phyloP scores from a whole-genome alignment of 1,140 invertebrate genomes.

The Cyrtorhinus lividipennis region DNA sequence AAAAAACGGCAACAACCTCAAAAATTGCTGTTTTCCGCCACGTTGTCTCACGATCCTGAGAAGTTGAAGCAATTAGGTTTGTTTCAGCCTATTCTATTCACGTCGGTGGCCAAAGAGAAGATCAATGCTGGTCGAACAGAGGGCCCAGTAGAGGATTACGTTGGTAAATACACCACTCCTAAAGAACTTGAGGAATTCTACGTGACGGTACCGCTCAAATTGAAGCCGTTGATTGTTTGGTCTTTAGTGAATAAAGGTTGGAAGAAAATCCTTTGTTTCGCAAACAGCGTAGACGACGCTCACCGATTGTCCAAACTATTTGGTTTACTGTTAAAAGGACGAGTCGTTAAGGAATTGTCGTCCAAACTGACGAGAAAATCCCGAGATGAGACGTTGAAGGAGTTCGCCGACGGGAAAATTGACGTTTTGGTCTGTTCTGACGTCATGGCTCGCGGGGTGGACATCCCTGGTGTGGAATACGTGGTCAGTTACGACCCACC shows the following conservation, averaged over 20 bases:
- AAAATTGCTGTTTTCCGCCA: slow-evolving; percentile 91
- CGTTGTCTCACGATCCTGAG: slow-evolving; percentile 89
- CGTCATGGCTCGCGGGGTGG: slow-evolving; percentile 84
- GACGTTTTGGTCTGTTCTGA: slow-evolving; percentile 85
- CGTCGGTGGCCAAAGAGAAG: too few relatives aligned
- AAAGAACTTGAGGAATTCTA: slow-evolving; percentile 63
- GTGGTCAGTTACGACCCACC: slow-evolving; percentile 89
- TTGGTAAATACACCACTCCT: slow-evolving; percentile 41
- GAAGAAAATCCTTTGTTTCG: slow-evolving; percentile 73
- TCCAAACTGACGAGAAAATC: slow-evolving; percentile 42
- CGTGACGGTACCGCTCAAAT: slow-evolving; percentile 45
- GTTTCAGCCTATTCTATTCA: slow-evolving; percentile 84
- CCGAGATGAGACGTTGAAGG: slow-evolving; percentile 49
- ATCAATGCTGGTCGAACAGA: neutral
- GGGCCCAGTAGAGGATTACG: slow-evolving; percentile 10
- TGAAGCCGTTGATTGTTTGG: slow-evolving; percentile 73
- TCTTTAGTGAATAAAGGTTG: slow-evolving; percentile 52
- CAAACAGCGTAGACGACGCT: slow-evolving; percentile 63
- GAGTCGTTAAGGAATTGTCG: slow-evolving; percentile 50
- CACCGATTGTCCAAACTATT: slow-evolving; percentile 55
- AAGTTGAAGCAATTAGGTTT: slow-evolving; percentile 73
- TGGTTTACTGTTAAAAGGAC: slow-evolving; percentile 32
- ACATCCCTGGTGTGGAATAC: slow-evolving; percentile 71
- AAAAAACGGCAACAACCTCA: slow-evolving; percentile 41
- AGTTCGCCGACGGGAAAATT: slow-evolving; percentile 57